These are phyloP conservation scores for Odontothrips loti DNA, from an alignment of 2,888 invertebrate species.

Conservation along the genomic window DNA sequence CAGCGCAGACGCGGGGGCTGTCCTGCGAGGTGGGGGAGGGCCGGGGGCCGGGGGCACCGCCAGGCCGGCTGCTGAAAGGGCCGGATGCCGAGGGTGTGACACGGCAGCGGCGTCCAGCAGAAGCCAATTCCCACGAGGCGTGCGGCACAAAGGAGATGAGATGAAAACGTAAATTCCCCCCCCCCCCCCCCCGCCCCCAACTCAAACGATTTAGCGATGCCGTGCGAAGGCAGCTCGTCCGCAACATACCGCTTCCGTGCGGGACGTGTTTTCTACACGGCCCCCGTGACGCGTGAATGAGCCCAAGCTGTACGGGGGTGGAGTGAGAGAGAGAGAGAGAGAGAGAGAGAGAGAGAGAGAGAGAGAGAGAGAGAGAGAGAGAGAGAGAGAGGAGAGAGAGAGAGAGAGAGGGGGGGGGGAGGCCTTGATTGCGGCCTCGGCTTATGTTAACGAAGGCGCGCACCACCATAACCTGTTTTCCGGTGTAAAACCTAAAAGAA, in stretches of 20 bases:
- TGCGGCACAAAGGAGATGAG: neutral
- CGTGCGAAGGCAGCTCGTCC: no score
- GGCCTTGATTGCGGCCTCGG: neutral
- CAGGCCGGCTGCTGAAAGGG: neutral
- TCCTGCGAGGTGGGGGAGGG: neutral
- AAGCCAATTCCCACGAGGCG: conserved; percentile 11
- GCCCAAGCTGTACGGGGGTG: no score
- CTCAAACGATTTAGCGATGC: neutral
- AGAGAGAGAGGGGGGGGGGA: neutral
- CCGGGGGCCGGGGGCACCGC: no score
- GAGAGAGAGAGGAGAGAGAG: no score
- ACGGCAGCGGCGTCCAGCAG: neutral
- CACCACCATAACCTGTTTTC: conserved; percentile 3
- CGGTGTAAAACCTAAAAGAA: neutral
- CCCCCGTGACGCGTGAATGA: no score
- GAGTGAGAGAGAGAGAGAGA: no score
- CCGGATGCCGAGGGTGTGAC: neutral
- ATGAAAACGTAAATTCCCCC: no score
- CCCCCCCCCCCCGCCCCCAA: no score
- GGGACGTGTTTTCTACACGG: no score
- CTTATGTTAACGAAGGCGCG: conserved; percentile 23
- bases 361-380: no score
- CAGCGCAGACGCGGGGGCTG: neutral
- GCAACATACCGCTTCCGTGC: no score
- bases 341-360: no score